Conservation (phyloP, 2,888 invertebrate genomes). For the Troides aeacus region DNA sequence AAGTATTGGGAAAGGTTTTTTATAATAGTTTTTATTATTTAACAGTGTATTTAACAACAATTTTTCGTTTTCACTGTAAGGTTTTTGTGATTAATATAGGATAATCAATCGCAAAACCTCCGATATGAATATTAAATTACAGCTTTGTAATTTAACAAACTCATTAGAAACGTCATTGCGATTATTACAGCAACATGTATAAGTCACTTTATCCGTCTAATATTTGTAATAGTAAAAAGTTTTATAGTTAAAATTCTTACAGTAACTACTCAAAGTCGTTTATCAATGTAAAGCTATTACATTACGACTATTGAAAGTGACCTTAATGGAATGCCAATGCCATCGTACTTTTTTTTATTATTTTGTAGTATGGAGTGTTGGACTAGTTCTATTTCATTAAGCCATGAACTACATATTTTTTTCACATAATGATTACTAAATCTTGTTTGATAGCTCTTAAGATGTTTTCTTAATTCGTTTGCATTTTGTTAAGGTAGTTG, state of each 20-base stretch:
- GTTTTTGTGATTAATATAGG: neutral
- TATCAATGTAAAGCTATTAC: neutral
- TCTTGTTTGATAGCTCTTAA: conserved; percentile 2
- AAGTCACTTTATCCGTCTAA: no score
- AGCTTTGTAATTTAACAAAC: no score
- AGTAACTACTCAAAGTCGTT: no score
- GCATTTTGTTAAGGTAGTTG: neutral
- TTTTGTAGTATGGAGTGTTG: conserved; percentile 42
- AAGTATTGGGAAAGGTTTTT: neutral
- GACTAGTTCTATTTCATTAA: conserved; percentile 39
- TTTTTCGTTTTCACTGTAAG: neutral
- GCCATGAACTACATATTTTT: conserved; percentile 57
- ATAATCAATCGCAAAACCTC: no score
- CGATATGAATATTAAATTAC: no score
- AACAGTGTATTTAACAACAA: neutral
- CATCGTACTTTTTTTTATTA: conserved; percentile 40
- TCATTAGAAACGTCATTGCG: no score
- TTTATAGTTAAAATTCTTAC: no score
- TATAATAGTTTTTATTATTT: neutral
- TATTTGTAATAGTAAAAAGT: no score
- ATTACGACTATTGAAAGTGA: conserved; percentile 44
- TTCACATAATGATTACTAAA: conserved; percentile 8
- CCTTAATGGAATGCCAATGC: conserved; percentile 49
- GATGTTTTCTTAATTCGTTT: neutral
- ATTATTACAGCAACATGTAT: no score